Conservation (phyloP, 2,797 vertebrate genomes). For the Melanogrammus aeglefinus region DNA sequence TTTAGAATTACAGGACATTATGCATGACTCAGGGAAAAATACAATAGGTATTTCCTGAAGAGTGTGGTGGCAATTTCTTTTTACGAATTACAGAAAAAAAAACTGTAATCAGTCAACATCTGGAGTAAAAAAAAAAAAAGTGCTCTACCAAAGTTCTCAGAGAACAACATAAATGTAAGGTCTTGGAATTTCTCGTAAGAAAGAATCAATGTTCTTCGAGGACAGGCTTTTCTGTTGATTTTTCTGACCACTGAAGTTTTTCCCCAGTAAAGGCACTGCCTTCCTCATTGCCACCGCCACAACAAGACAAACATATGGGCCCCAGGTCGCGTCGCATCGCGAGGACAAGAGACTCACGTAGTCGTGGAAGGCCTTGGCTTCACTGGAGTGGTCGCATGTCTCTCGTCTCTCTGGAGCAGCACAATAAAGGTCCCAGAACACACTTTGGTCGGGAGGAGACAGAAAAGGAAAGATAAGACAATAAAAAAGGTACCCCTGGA, state of each 20-base stretch:
- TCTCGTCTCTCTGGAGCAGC: conserved; percentile 97
- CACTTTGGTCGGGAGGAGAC: conserved; percentile 69
- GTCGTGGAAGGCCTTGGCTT: conserved; percentile 99
- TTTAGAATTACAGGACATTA: background rate
- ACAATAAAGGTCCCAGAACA: conserved; percentile 99
- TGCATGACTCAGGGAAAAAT: background rate
- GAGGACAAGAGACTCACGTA: conserved; percentile 83
- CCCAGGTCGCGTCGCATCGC: conserved; percentile 28
- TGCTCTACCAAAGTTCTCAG: background rate
- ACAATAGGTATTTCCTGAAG: background rate
- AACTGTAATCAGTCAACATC: background rate
- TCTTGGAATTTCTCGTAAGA: background rate
- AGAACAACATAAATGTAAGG: background rate
- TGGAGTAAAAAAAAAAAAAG: background rate
- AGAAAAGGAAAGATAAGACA: background rate
- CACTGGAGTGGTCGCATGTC: conserved; percentile 99
- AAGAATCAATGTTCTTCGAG: background rate
- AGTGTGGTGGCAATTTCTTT: background rate
- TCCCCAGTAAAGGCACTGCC: conserved; percentile 19
- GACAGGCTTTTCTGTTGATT: background rate
- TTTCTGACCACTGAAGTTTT: conserved; percentile 19
- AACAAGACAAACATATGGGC: conserved; percentile 25
- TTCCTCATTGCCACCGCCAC: conserved; percentile 8
- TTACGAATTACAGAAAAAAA: background rate
- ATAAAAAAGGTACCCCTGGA: conserved; percentile 13